Percentiles rank a stretch among this genome's conserved stretches.
These are phyloP conservation scores for Cryptotis parvus DNA, from an alignment of 2,113 vertebrate species.

Conservation along the genomic window DNA sequence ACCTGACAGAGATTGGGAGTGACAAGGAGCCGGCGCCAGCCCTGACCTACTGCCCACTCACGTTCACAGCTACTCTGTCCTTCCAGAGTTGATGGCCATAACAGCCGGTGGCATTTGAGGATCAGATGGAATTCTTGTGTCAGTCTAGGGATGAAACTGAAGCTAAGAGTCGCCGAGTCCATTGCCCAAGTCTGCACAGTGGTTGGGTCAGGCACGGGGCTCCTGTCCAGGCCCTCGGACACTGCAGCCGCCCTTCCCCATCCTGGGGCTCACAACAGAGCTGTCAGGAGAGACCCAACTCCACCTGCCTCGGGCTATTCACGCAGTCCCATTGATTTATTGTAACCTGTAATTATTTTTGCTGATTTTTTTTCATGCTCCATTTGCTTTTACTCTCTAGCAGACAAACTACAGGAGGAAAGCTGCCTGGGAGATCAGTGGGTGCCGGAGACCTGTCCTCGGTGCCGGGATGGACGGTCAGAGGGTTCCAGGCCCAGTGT, in stretches of 20 bases:
- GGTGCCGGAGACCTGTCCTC: not conserved
- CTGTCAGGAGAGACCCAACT: not conserved
- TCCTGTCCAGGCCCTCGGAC: not conserved
- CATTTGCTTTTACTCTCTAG: constrained; percentile 75
- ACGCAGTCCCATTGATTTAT: constrained; percentile 82
- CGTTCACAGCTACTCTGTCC: not conserved
- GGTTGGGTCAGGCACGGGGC: not conserved
- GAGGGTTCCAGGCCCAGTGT: not conserved
- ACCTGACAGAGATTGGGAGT: too few relatives aligned
- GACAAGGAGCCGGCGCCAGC: too few relatives aligned
- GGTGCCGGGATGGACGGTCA: not conserved
- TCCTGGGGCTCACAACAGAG: rapidly evolving
- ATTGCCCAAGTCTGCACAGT: not conserved
- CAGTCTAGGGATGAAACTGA: rapidly evolving
- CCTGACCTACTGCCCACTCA: too few relatives aligned
- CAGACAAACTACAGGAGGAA: constrained; percentile 54
- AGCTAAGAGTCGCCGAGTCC: too few relatives aligned
- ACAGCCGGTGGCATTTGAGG: not conserved
- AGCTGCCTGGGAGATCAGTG: not conserved
- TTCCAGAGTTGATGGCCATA: not conserved
- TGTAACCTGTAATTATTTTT: constrained; percentile 87
- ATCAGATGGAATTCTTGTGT: not conserved
- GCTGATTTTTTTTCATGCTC: constrained; percentile 76
- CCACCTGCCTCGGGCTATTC: constrained; percentile 80
- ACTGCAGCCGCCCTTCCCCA: rapidly evolving